These are phyloP conservation scores for Caradrina clavipalpis DNA, from an alignment of 2,888 invertebrate species.

Conservation along the genomic window DNA sequence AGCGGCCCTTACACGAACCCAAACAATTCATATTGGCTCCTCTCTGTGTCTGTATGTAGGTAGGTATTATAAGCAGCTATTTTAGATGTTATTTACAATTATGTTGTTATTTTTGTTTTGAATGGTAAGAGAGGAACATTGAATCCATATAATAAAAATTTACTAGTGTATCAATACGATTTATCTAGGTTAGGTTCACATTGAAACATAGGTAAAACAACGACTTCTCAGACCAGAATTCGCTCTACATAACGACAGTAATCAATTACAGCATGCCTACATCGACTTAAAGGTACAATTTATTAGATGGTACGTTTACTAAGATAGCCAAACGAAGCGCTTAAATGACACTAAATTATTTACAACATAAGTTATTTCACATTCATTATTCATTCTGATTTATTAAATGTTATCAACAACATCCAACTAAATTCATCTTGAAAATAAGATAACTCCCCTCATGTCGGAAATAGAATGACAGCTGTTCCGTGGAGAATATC, in stretches of 20 bases:
- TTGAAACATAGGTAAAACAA: constrained; percentile 14
- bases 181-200: constrained; percentile 11
- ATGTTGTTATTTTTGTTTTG: constrained; percentile 15
- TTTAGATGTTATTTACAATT: constrained; percentile 17
- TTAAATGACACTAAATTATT: constrained; percentile 24
- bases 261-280: constrained; percentile 32
- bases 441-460: constrained; percentile 78
- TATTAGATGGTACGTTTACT: constrained; percentile 15
- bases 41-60: constrained; percentile 53
- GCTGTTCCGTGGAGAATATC: constrained; percentile 83
- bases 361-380: constrained; percentile 38
- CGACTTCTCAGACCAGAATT: constrained; percentile 4
- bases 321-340: constrained; percentile 12
- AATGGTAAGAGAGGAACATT: background rate
- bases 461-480: constrained; percentile 87
- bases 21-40: constrained; percentile 82
- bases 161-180: background rate
- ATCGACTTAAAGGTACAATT: background rate
- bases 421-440: constrained; percentile 67
- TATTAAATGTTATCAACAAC: constrained; percentile 56
- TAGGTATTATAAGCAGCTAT: constrained; percentile 38
- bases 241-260: constrained; percentile 17
- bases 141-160: background rate
- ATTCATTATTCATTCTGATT: constrained; percentile 36
- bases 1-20: constrained; percentile 73